phyloP scores from a whole-genome alignment of 2,888 invertebrate species.

The Coenonympha arcania region DNA sequence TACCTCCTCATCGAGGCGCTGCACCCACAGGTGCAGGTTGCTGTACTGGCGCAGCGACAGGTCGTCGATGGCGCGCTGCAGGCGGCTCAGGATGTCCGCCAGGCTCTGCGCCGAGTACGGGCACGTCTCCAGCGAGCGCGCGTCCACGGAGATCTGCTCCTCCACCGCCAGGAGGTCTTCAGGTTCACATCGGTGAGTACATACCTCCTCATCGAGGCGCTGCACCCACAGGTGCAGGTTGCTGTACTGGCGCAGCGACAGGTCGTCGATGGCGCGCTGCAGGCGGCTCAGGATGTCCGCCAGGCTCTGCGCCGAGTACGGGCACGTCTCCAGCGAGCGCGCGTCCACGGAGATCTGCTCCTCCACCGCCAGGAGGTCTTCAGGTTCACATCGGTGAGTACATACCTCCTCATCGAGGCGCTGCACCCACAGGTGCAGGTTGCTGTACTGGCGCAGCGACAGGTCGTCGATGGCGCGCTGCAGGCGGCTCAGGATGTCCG shows the following conservation, averaged over 20 bases:
- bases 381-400: too few species aligned
- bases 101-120: constrained; percentile 96
- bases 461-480: constrained; percentile 99
- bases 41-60: constrained; percentile 97
- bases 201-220: constrained; percentile 90
- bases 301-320: constrained; percentile 94
- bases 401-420: constrained; percentile 92
- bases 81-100: constrained; percentile 92
- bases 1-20: constrained; percentile 92
- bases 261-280: constrained; percentile 97
- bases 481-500: constrained; percentile 93
- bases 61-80: constrained; percentile 98
- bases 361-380: constrained; percentile 95
- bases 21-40: constrained; percentile 97
- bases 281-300: constrained; percentile 94
- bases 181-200: too few species aligned
- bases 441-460: constrained; percentile 96
- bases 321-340: constrained; percentile 95
- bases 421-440: constrained; percentile 96
- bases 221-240: constrained; percentile 98
- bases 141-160: constrained; percentile 96
- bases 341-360: constrained; percentile 98
- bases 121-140: constrained; percentile 95
- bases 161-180: constrained; percentile 97
- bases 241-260: constrained; percentile 97